Evolutionary conservation across 2,888 invertebrate species (phyloP).

Genomic region (Empis stercorea): DNA sequence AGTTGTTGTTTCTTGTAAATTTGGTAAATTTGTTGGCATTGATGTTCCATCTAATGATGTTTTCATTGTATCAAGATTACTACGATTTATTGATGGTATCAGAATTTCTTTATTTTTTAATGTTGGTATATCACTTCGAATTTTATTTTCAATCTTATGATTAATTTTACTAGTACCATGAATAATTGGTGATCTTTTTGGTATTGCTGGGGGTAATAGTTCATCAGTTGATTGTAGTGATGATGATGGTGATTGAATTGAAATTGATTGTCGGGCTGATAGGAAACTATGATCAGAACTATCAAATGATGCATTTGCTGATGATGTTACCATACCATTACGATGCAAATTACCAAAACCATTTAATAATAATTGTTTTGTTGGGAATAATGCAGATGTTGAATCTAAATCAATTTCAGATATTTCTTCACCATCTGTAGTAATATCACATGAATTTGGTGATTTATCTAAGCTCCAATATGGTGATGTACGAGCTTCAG

Average conservation of each 20-base stretch:
- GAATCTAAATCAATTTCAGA: constrained; percentile 17
- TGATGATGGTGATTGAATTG: constrained; percentile 9
- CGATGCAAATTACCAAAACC: constrained; percentile 8
- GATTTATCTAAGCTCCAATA: constrained; percentile 41
- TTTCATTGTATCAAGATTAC: too few relatives aligned
- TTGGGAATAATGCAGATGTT: constrained; percentile 3
- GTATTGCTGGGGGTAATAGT: too few relatives aligned
- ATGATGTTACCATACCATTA: constrained; percentile 21
- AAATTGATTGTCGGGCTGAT: constrained; percentile 22
- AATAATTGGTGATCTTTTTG: neutral
- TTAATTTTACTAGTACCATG: neutral
- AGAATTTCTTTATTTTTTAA: neutral
- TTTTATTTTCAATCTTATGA: neutral
- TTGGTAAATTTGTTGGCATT: neutral
- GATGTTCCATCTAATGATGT: neutral
- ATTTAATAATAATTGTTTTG: constrained; percentile 23
- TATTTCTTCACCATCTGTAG: constrained; percentile 25
- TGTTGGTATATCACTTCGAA: neutral
- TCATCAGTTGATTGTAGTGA: neutral
- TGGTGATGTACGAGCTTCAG: constrained; percentile 49
- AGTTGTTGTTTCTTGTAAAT: neutral
- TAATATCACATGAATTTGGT: constrained; percentile 30
- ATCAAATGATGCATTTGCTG: constrained; percentile 32
- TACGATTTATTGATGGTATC: neutral
- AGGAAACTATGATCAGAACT: constrained; percentile 31